Conservation (phyloP, 2,797 vertebrate species). For the Ctenopoma kingsleyae region DNA sequence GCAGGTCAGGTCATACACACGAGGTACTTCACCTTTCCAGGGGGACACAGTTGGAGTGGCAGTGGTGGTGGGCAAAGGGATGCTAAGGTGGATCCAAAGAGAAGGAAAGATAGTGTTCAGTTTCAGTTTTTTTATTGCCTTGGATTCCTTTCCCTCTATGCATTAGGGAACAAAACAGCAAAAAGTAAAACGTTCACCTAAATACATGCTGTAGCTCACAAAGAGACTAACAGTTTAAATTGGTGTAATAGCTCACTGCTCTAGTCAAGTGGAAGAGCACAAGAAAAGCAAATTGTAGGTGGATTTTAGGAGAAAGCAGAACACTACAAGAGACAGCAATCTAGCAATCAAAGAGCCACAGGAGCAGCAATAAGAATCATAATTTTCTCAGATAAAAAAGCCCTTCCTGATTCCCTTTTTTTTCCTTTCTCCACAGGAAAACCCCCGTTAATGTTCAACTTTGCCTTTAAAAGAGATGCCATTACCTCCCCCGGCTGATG, state of each 20-base stretch:
- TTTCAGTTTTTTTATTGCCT: neutral
- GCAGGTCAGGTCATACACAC: constrained; percentile 87
- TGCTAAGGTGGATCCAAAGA: constrained; percentile 32
- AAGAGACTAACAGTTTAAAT: constrained; percentile 27
- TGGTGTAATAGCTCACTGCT: constrained; percentile 46
- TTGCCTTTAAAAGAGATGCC: neutral
- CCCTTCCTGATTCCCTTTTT: neutral
- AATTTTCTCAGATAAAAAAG: neutral
- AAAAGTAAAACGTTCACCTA: constrained; percentile 18
- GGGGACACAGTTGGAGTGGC: constrained; percentile 59
- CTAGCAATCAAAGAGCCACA: constrained; percentile 16
- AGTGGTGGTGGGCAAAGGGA: constrained; percentile 46
- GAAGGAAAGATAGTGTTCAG: neutral
- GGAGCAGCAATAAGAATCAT: neutral
- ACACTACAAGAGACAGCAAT: constrained; percentile 9
- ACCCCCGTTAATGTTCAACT: constrained; percentile 1
- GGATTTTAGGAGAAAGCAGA: constrained; percentile 17
- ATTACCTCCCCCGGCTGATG: neutral
- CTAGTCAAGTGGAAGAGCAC: constrained; percentile 7
- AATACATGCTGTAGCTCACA: constrained; percentile 17
- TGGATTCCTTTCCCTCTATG: neutral
- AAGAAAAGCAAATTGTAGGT: constrained; percentile 21
- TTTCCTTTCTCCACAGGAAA: neutral
- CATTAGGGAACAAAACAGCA: neutral
- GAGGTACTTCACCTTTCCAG: constrained; percentile 74